A percentile compares a stretch with the other conserved stretches of the same genome.
phyloP scores from a whole-genome alignment of 1,140 invertebrate species.

The Lethrus apterus region DNA sequence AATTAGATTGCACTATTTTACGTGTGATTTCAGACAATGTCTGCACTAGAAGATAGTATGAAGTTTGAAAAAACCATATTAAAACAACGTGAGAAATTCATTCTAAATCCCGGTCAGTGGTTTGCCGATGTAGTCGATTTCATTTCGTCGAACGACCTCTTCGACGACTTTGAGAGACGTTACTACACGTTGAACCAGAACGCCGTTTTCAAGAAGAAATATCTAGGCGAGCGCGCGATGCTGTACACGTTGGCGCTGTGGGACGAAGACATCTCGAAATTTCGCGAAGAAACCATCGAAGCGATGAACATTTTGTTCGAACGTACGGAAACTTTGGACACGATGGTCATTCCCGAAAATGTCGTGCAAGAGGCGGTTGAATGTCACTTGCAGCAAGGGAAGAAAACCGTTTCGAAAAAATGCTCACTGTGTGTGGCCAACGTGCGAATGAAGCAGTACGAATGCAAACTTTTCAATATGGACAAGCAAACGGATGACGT shows the following conservation, averaged over 20 bases:
- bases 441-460: constrained; percentile 47
- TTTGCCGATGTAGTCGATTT: constrained; percentile 30
- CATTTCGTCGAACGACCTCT: constrained; percentile 19
- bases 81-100: constrained; percentile 21
- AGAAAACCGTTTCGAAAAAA: constrained; percentile 25
- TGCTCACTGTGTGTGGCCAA: constrained; percentile 49
- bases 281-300: constrained; percentile 8
- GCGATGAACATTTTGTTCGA: constrained; percentile 20
- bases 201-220: not conserved
- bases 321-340: constrained; percentile 16
- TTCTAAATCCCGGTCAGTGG: constrained; percentile 28
- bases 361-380: constrained; percentile 52
- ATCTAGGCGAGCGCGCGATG: constrained; percentile 4
- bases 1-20: constrained; percentile 3
- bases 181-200: too few relatives aligned
- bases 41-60: constrained; percentile 17
- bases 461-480: constrained; percentile 45
- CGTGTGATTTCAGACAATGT: constrained; percentile 15
- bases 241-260: constrained; percentile 22
- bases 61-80: constrained; percentile 3
- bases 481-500: constrained; percentile 20
- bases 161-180: constrained; percentile 18
- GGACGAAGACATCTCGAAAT: constrained; percentile 23
- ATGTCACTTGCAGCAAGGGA: constrained; percentile 52
- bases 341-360: constrained; percentile 25